phyloP scores from a whole-genome alignment of 2,797 vertebrate genomes.

The Poeciliopsis infans region DNA sequence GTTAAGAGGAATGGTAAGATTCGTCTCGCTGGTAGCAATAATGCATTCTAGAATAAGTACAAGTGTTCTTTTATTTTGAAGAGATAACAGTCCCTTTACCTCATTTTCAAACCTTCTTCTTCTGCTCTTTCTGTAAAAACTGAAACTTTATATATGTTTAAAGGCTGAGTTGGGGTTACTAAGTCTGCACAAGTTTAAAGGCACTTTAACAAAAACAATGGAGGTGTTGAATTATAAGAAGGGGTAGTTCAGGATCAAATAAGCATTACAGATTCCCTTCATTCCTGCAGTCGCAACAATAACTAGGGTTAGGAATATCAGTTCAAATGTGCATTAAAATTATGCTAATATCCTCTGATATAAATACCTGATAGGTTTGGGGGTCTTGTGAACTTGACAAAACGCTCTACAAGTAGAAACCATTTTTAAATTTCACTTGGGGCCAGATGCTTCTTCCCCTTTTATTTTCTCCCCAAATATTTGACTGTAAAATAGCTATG shows the following conservation, averaged over 20 bases:
- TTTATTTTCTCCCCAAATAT: neutral
- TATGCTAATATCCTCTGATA: slow-evolving; percentile 34
- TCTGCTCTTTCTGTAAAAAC: slow-evolving; percentile 73
- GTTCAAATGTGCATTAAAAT: slow-evolving; percentile 26
- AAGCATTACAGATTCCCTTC: slow-evolving; percentile 28
- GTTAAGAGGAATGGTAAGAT: slow-evolving; percentile 11
- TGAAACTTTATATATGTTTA: slow-evolving; percentile 66
- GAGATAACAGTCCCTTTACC: slow-evolving; percentile 24
- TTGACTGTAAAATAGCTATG: neutral
- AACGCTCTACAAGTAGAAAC: neutral
- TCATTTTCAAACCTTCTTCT: slow-evolving; percentile 49
- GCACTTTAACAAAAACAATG: slow-evolving; percentile 82
- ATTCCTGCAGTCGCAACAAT: slow-evolving; percentile 15
- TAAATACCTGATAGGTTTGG: neutral
- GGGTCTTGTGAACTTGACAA: neutral
- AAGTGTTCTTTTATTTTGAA: slow-evolving; percentile 15
- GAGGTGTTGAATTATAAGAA: slow-evolving; percentile 56
- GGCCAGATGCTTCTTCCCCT: neutral
- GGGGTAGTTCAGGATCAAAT: slow-evolving; percentile 53
- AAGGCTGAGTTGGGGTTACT: slow-evolving; percentile 72
- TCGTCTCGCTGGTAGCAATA: slow-evolving; percentile 39
- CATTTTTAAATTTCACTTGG: neutral
- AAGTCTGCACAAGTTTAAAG: slow-evolving; percentile 83
- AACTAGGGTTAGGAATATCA: slow-evolving; percentile 32
- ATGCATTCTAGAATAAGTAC: slow-evolving; percentile 36